These are phyloP conservation scores for Scaeva pyrastri DNA, from an alignment of 2,888 invertebrate species.

Conservation along the genomic window DNA sequence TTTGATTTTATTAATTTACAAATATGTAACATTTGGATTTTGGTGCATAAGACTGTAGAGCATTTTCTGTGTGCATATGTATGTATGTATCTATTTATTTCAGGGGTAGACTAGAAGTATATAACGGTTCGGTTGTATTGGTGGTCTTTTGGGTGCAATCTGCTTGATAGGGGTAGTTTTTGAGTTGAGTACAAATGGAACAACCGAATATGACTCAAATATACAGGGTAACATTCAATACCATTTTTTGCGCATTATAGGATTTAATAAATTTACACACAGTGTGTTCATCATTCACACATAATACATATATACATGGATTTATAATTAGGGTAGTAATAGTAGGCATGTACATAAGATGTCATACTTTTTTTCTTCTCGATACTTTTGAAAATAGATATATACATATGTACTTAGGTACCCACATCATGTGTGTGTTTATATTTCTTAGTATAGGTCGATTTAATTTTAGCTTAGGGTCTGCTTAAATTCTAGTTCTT, in stretches of 20 bases:
- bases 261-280: conserved; percentile 53
- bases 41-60: not conserved
- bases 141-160: conserved; percentile 59
- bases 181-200: conserved; percentile 56
- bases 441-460: not conserved
- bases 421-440: not conserved
- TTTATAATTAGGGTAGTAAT: conserved; percentile 1
- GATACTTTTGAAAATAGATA: conserved; percentile 6
- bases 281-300: not conserved
- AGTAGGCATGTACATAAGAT: not conserved
- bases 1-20: conserved; percentile 12
- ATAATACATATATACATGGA: not conserved
- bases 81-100: not conserved
- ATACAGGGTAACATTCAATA: conserved; percentile 68
- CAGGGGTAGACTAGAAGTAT: conserved; percentile 46
- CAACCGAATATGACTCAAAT: conserved; percentile 53
- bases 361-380: not conserved
- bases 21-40: conserved; percentile 13
- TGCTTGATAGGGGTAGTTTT: conserved; percentile 63
- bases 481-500: not conserved
- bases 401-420: too few relatives aligned
- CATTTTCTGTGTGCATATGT: not conserved
- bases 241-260: conserved; percentile 12
- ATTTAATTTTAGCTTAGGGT: not conserved
- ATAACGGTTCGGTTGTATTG: conserved; percentile 22